Base-by-base conservation (phyloP, 2,888 invertebrate genomes). In the Psococerastis gibbosa region DNA sequence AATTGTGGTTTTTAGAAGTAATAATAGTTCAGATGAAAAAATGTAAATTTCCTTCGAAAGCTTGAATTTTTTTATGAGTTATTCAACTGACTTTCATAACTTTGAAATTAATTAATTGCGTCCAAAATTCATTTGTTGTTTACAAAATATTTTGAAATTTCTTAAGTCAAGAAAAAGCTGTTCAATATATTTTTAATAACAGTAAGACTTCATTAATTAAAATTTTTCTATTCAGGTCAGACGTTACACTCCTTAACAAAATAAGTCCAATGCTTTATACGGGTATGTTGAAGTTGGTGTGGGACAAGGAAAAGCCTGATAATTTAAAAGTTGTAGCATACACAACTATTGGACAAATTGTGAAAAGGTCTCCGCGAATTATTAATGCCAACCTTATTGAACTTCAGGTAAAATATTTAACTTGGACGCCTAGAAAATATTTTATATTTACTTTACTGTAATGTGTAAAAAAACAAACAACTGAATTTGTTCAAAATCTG, bases 271-370 rank as follows among this genome's bases (percentile, higher is more conserved):
- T 81, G 8, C 69, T 82, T 49, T 64, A 79, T 17, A 59, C 59
- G 47, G 82, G 81, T 2, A 64, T 83, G 56, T 62, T 77, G 46
- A 81, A 81, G 58, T 60, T 82, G 8, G 70, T 79, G 42, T 63
- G 68, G n/a, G 78, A 78, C 32, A 73, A 75, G 48, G 61, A 62
- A 1, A 66, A 51, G 43, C 46, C 55, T 2, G 38, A 38, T 5
- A 70, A 53, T 69, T 73, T 57, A 68, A 72, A 59, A 63, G 74
- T 46, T 38, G 72, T 80, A 59, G 79, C 81, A 1, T 83, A 78
- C 56, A 69, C 74, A 49, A 75, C 81, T 46, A 67, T 83, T 51
- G 84, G 83, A 54, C 68, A 69, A 59, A 60, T 77, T 18, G 71
- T 59, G 2, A 49, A 56, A 15, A 56, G 62, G 45, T 51, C 60